These are phyloP conservation scores for Umimayanthus chanpuru DNA, from an alignment of 92 coral and sea anemone genomes.

Conservation along the genomic window DNA sequence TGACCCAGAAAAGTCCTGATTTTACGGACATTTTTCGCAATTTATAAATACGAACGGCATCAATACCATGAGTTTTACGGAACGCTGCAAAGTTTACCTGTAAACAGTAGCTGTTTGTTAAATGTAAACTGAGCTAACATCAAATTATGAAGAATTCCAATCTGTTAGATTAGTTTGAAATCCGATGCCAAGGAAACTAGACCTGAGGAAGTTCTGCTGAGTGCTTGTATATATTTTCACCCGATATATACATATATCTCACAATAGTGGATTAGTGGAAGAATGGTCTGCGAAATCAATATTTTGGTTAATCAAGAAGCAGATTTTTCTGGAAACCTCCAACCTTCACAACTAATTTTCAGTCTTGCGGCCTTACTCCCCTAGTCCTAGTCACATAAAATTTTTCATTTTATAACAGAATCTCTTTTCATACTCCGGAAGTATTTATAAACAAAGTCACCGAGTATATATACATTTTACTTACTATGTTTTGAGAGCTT, in stretches of 20 bases:
- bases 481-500: slow-evolving; percentile 77
- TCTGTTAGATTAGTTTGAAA: neutral
- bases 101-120: neutral
- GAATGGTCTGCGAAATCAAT: neutral
- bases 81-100: neutral
- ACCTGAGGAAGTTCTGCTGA: neutral
- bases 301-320: neutral
- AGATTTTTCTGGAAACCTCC: neutral
- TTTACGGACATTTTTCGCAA: neutral
- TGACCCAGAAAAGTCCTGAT: neutral
- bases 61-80: neutral
- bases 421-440: neutral
- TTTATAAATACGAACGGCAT: neutral
- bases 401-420: no score
- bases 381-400: neutral
- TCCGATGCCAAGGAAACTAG: neutral
- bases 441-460: neutral
- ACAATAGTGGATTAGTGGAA: neutral
- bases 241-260: neutral
- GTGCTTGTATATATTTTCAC: no score
- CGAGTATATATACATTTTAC: slow-evolving; percentile 17
- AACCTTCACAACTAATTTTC: neutral
- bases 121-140: neutral
- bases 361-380: no score
- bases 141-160: neutral